These are phyloP conservation scores for Chamaea fasciata DNA, from an alignment of 2,113 vertebrate species.

Conservation along the genomic window DNA sequence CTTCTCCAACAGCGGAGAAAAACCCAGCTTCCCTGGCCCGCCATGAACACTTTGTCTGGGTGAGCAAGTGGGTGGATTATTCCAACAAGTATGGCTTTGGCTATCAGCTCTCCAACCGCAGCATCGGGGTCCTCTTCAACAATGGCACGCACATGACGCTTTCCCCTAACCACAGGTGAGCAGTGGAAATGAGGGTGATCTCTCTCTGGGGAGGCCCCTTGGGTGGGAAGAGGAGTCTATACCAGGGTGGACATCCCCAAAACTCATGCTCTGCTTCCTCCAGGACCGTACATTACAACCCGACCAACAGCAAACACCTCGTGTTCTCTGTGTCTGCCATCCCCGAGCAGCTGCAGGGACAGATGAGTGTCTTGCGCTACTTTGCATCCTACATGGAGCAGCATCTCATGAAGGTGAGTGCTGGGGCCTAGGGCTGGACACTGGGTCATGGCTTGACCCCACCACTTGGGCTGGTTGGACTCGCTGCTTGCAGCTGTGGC, in stretches of 20 bases:
- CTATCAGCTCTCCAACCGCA: slow-evolving; percentile 94
- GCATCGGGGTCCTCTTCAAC: slow-evolving; percentile 93
- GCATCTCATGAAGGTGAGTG: slow-evolving; percentile 91
- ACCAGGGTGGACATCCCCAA: not conserved
- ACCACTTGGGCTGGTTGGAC: not conserved
- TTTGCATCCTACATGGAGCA: slow-evolving; percentile 97
- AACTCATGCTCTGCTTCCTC: not conserved
- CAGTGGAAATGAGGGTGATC: not conserved
- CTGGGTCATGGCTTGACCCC: not conserved
- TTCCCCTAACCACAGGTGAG: slow-evolving; percentile 87
- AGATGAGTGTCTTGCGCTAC: slow-evolving; percentile 87
- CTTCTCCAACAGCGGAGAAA: slow-evolving; percentile 74
- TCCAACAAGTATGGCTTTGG: slow-evolving; percentile 98
- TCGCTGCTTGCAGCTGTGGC: not conserved
- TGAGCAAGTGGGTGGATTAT: slow-evolving; percentile 98
- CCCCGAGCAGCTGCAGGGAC: slow-evolving; percentile 86
- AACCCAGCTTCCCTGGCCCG: slow-evolving; percentile 87
- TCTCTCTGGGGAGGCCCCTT: not conserved
- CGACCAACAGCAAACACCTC: slow-evolving; percentile 90
- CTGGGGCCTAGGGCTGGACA: not conserved
- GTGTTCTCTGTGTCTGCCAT: slow-evolving; percentile 80
- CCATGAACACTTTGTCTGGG: slow-evolving; percentile 91
- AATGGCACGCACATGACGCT: slow-evolving; percentile 92
- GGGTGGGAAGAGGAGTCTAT: not conserved
- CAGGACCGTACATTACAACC: slow-evolving; percentile 91